Evolutionary conservation across 2,113 vertebrate species (phyloP).

Genomic region (Mohoua ochrocephala): DNA sequence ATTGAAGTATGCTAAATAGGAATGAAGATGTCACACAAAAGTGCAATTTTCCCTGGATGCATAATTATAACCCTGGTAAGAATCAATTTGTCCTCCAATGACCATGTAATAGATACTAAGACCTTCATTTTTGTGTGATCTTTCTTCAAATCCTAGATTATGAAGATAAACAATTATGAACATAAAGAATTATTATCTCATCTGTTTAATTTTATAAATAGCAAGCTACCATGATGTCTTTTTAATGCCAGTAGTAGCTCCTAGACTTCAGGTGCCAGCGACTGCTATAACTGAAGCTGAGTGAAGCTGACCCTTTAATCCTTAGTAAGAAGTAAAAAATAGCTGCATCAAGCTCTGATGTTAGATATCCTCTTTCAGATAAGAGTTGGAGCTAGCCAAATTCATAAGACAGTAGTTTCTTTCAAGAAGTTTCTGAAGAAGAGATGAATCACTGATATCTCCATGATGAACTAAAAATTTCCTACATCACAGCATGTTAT

Average conservation of each 20-base stretch:
- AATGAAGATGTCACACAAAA: not conserved
- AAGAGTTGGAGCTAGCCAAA: not conserved
- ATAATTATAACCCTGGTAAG: not conserved
- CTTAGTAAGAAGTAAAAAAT: not conserved
- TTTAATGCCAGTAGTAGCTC: not conserved
- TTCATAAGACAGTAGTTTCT: not conserved
- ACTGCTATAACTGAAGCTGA: not conserved
- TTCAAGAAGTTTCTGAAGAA: not conserved
- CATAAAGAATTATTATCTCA: not conserved
- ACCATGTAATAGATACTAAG: not conserved
- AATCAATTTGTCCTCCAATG: not conserved
- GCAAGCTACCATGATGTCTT: not conserved
- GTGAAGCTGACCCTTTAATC: not conserved
- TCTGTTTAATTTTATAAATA: not conserved
- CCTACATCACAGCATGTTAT: not conserved
- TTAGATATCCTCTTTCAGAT: not conserved
- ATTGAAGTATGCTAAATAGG: not conserved
- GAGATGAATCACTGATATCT: not conserved
- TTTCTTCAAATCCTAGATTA: not conserved
- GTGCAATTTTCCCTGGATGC: not conserved
- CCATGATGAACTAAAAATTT: not conserved
- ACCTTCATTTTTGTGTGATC: not conserved
- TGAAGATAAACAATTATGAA: not conserved
- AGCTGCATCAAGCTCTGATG: not conserved
- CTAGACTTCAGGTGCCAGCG: not conserved